Evolutionary conservation across 2,797 vertebrate genomes (phyloP).

Genomic region (Carapus acus): DNA sequence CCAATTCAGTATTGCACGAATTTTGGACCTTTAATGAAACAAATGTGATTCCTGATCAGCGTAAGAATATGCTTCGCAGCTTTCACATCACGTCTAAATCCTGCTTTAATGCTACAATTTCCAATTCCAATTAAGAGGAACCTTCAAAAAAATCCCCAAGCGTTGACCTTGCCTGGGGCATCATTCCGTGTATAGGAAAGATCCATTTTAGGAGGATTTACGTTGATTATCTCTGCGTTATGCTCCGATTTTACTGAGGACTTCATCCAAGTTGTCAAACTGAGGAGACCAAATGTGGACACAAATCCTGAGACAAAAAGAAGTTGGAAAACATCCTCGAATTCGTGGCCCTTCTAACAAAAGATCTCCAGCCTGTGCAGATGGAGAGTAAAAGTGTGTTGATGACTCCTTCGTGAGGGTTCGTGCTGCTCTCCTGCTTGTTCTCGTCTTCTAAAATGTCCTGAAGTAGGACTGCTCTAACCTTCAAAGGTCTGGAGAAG

Average conservation of each 20-base stretch:
- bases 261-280: slow-evolving; percentile 6
- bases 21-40: slow-evolving; percentile 21
- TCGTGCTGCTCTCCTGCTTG: too few relatives aligned
- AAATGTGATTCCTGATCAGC: slow-evolving; percentile 17
- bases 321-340: slow-evolving; percentile 35
- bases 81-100: slow-evolving; percentile 8
- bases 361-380: too few relatives aligned
- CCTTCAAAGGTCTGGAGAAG: too few relatives aligned
- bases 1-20: slow-evolving; percentile 13
- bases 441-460: too few relatives aligned
- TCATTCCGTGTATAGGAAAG: background rate
- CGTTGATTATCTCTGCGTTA: background rate
- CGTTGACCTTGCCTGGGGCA: slow-evolving; percentile 13
- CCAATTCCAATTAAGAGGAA: slow-evolving; percentile 14
- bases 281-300: slow-evolving; percentile 7
- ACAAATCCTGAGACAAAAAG: slow-evolving; percentile 24
- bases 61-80: slow-evolving; percentile 7
- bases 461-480: too few relatives aligned
- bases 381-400: too few relatives aligned
- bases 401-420: too few relatives aligned
- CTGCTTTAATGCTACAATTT: background rate
- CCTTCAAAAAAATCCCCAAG: slow-evolving; percentile 12
- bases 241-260: slow-evolving; percentile 2
- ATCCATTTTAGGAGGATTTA: background rate
- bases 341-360: background rate